phyloP scores from a whole-genome alignment of 2,888 invertebrate genomes.

The Lapara coniferarum region DNA sequence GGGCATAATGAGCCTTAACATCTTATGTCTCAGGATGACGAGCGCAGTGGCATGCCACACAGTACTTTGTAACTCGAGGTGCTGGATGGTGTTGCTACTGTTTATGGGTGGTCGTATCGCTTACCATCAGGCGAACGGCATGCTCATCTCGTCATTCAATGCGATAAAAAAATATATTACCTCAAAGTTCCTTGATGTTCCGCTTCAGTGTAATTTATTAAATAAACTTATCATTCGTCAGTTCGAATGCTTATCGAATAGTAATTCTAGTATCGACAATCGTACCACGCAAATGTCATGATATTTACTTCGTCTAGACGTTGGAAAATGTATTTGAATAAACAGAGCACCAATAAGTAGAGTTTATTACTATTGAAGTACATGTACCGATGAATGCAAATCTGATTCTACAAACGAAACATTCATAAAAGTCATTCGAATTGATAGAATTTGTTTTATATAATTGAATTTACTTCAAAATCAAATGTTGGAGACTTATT shows the following conservation, averaged over 20 bases:
- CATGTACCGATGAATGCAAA: slow-evolving; percentile 15
- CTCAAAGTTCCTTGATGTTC: background rate
- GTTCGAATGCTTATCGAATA: background rate
- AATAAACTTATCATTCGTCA: background rate
- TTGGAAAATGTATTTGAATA: slow-evolving; percentile 25
- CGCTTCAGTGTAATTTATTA: background rate
- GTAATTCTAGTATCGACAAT: slow-evolving; percentile 2
- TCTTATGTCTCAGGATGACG: too few species aligned
- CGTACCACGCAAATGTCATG: slow-evolving; percentile 5
- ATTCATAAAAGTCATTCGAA: slow-evolving; percentile 2
- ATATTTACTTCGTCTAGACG: slow-evolving; percentile 35
- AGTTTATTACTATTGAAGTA: slow-evolving; percentile 5
- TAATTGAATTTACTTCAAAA: background rate
- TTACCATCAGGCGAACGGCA: too few species aligned
- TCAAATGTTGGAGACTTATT: too few species aligned
- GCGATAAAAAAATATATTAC: too few species aligned
- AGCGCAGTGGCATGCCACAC: too few species aligned
- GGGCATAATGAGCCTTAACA: too few species aligned
- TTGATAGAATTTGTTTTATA: background rate
- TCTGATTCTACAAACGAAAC: slow-evolving; percentile 10
- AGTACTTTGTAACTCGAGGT: too few species aligned
- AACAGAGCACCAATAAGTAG: slow-evolving; percentile 5
- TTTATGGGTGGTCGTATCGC: too few species aligned
- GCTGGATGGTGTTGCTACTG: too few species aligned
- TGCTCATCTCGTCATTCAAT: too few species aligned